Conservation (phyloP, 2,113 vertebrate genomes). For the Scolopax mira region DNA sequence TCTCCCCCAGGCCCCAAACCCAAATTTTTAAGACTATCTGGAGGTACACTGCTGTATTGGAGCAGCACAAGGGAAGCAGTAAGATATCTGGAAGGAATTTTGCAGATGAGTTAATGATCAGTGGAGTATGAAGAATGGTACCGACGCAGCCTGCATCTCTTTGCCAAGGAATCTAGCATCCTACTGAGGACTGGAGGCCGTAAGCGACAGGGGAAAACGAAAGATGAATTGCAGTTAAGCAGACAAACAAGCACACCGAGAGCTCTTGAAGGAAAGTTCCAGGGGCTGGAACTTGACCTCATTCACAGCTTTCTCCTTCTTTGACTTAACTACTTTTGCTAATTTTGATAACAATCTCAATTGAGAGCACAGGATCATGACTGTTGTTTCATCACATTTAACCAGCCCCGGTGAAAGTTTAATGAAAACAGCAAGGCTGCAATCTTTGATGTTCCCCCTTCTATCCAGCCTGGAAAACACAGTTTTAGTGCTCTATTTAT, state of each 20-base stretch:
- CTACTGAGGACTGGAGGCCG: constrained; percentile 54
- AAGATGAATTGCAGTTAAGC: constrained; percentile 37
- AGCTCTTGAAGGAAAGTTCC: not conserved
- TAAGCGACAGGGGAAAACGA: not conserved
- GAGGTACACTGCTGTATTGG: not conserved
- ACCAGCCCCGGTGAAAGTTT: not conserved
- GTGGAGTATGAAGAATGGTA: constrained; percentile 41
- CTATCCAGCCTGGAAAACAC: not conserved
- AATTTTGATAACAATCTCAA: constrained; percentile 14
- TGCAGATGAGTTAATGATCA: constrained; percentile 66
- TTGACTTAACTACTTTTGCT: constrained; percentile 3
- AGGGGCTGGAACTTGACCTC: not conserved
- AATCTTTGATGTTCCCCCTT: not conserved
- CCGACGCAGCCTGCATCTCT: constrained; percentile 25
- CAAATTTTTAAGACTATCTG: not conserved
- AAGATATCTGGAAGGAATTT: constrained; percentile 49
- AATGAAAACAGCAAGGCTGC: constrained; percentile 19
- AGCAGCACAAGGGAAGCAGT: not conserved
- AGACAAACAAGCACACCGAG: constrained; percentile 3
- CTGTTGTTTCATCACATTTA: not conserved
- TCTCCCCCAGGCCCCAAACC: not conserved
- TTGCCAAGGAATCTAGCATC: constrained; percentile 48
- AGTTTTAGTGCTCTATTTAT: constrained; percentile 16
- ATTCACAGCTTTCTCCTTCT: not conserved
- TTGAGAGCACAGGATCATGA: not conserved